These are phyloP conservation scores for Rhogogaster chlorosoma DNA, from an alignment of 2,888 invertebrate genomes.

Conservation along the genomic window DNA sequence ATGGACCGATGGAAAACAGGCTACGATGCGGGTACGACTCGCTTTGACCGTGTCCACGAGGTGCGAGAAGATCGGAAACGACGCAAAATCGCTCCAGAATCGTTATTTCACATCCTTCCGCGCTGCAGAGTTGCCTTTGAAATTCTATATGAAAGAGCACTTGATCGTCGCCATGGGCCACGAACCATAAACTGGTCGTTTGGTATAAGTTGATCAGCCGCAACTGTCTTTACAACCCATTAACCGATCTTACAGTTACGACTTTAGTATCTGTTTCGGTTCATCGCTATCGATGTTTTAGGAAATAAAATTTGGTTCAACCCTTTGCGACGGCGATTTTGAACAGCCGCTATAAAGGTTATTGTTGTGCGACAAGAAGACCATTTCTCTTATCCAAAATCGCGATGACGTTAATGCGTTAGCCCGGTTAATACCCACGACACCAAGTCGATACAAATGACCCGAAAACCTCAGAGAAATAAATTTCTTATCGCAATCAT, in stretches of 20 bases:
- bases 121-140: neutral
- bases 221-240: conserved; percentile 15
- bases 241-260: conserved; percentile 17
- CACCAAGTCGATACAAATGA: neutral
- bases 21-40: neutral
- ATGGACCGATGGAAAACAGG: neutral
- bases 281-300: conserved; percentile 17
- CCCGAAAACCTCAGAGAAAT: neutral
- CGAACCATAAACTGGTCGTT: neutral
- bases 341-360: neutral
- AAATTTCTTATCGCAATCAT: neutral
- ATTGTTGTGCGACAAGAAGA: conserved; percentile 2
- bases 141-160: neutral
- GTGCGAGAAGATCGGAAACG: conserved; percentile 56
- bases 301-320: neutral
- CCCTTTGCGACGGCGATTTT: neutral
- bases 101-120: neutral
- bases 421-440: neutral
- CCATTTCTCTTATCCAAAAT: neutral
- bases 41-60: conserved; percentile 50
- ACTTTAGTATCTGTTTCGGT: neutral
- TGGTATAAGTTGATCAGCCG: neutral
- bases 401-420: neutral
- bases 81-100: neutral
- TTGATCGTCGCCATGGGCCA: neutral